A percentile compares a stretch with the other conserved stretches of the same genome.
Evolutionary conservation across 1,140 invertebrate species (phyloP).

Genomic region (Polypedilum vanderplanki): DNA sequence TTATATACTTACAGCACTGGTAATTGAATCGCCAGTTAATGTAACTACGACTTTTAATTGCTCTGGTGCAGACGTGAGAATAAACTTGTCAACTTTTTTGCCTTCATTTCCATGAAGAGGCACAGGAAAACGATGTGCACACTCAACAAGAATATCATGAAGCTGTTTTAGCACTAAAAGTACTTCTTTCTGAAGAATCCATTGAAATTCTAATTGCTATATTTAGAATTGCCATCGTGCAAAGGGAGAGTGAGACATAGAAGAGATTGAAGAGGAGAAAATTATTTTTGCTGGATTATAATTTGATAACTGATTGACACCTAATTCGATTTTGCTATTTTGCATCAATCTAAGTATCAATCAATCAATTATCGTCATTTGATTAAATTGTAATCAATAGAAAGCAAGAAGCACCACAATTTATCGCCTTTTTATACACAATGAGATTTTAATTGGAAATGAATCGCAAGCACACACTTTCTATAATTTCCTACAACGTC

Average conservation of each 20-base stretch:
- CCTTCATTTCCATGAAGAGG: slow-evolving; percentile 74
- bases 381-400: not conserved
- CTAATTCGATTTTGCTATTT: not conserved
- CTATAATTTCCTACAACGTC: not conserved
- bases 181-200: slow-evolving; percentile 83
- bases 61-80: slow-evolving; percentile 73
- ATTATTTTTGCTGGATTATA: not conserved
- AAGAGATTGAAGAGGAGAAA: not conserved
- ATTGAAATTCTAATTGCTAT: slow-evolving; percentile 90
- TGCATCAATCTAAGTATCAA: not conserved
- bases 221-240: slow-evolving; percentile 39
- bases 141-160: slow-evolving; percentile 75
- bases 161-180: slow-evolving; percentile 78
- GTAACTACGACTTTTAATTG: slow-evolving; percentile 87
- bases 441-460: not conserved
- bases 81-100: slow-evolving; percentile 82
- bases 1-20: slow-evolving; percentile 64
- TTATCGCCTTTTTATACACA: not conserved
- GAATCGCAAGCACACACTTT: not conserved
- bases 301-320: slow-evolving; percentile 20
- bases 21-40: slow-evolving; percentile 83
- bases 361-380: slow-evolving; percentile 10
- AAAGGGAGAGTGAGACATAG: not conserved
- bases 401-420: not conserved
- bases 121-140: slow-evolving; percentile 74